Percentiles rank a stretch among this genome's conserved stretches.
Conservation (phyloP, 2,797 vertebrate genomes). For the Gadopsis marmoratus region DNA sequence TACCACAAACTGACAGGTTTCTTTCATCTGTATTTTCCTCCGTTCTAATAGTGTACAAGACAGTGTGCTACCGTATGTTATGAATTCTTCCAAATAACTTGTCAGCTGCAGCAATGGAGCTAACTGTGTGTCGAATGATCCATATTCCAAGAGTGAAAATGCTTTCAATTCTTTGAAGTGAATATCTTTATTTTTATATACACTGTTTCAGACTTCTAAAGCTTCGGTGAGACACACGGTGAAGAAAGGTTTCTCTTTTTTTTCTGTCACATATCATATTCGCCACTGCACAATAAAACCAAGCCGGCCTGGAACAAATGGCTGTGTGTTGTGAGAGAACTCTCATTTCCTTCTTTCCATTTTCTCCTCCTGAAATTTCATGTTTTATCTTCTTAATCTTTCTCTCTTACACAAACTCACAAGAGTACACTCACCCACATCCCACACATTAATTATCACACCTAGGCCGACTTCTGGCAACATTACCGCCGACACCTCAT, state of each 20-base stretch:
- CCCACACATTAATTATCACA: constrained; percentile 42
- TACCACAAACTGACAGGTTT: not conserved
- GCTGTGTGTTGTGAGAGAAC: constrained; percentile 11
- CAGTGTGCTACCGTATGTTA: not conserved
- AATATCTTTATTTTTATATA: constrained; percentile 29
- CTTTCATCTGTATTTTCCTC: constrained; percentile 14
- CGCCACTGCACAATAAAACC: constrained; percentile 29
- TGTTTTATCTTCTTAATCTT: constrained; percentile 5
- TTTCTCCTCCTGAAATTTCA: constrained; percentile 1
- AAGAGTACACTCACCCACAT: not conserved
- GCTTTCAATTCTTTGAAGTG: constrained; percentile 37
- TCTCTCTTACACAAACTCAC: constrained; percentile 6
- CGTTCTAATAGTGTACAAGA: constrained; percentile 15
- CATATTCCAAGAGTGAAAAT: constrained; percentile 17
- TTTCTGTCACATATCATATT: constrained; percentile 23
- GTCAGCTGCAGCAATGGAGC: not conserved
- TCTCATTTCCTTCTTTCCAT: not conserved
- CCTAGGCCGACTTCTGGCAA: constrained; percentile 57
- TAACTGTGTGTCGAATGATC: constrained; percentile 17
- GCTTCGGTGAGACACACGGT: constrained; percentile 20
- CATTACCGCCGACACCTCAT: constrained; percentile 64
- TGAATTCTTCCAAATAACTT: constrained; percentile 21
- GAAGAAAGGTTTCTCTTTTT: constrained; percentile 33
- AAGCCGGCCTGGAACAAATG: constrained; percentile 7
- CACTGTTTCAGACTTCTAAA: constrained; percentile 34